A percentile compares a stretch with the other conserved stretches of the same genome.
Evolutionary conservation across 2,888 invertebrate species (phyloP).

Genomic region (Willowsia nigromaculata): DNA sequence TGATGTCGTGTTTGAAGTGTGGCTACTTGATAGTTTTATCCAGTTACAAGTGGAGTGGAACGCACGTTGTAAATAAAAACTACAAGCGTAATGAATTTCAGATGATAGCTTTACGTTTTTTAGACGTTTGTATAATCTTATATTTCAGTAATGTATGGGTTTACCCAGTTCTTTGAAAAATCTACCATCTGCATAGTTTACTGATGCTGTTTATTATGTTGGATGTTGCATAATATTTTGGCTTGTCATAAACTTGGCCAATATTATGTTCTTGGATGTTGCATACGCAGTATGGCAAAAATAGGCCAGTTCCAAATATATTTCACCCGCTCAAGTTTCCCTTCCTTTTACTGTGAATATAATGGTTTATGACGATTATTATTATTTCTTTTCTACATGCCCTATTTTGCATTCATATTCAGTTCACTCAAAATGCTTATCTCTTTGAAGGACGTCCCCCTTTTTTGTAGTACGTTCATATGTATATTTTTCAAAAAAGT

Average conservation of each 20-base stretch:
- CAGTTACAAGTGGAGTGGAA: background rate
- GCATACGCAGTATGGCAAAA: background rate
- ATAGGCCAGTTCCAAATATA: background rate
- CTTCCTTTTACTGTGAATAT: background rate
- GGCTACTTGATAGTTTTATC: background rate
- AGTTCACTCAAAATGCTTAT: constrained; percentile 27
- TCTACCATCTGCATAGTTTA: constrained; percentile 42
- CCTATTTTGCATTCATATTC: constrained; percentile 23
- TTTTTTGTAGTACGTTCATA: background rate
- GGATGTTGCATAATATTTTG: background rate
- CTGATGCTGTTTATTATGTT: constrained; percentile 45
- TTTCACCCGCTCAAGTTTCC: background rate
- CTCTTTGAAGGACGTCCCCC: constrained; percentile 16
- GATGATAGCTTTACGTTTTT: background rate
- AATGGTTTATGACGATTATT: background rate
- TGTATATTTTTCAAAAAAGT: background rate
- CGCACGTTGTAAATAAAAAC: background rate
- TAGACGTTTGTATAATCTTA: background rate
- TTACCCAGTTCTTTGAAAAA: background rate
- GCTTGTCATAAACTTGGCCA: constrained; percentile 37
- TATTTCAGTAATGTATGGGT: background rate
- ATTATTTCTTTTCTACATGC: background rate
- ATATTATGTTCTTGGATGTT: background rate
- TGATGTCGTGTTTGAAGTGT: background rate
- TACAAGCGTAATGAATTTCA: background rate